Evolutionary conservation across 2,797 vertebrate species (phyloP), one percentile per base, ranked within the genome.

Genomic region (Betta splendens): DNA sequence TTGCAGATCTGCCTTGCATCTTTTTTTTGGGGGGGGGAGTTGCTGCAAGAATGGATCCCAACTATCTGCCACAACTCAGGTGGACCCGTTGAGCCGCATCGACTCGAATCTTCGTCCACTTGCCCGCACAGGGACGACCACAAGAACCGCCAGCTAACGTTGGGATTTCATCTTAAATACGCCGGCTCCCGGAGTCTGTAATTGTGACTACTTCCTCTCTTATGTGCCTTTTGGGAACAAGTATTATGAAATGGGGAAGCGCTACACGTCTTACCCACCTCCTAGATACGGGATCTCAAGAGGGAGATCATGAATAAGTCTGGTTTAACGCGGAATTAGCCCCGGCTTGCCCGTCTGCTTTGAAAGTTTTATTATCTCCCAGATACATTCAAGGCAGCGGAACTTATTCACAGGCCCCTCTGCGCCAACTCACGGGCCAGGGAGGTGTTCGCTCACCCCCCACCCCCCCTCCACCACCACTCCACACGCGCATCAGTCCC

Each of bases 1-100:
- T 88, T 92, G 91, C 91, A 90, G 92, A 86, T 89, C 90, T 87
- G 69, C 67, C 76, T 80, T 61, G 72, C 65, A 53, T 79, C 75
- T 85, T 78, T 83, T 83, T 63, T 31, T n/a, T n/a, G n/a, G n/a
- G n/a, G n/a, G n/a, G n/a, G n/a, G n/a, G 65, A 68, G 54, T 77
- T 73, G 64, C 73, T 81, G 82, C 79, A 85, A 79, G 70, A 86
- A 90, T 92, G 89, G 84, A 80, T 67, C 80, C 66, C 61, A 75
- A 42, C 83, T 57, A 80, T 72, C 54, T 57, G 42, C 70, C 65
- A 52, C 77, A 64, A 76, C 76, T 77, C 79, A 29, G 31, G 62
- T 63, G 77, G 70, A 50, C 69, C 62, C 72, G 62, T 39, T 81
- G 69, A 84, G 50, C 64, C 52, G 23, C 44, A 40, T 46, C 53